phyloP scores from a whole-genome alignment of 2,113 vertebrate species.

The Microcebus ravelobensis region DNA sequence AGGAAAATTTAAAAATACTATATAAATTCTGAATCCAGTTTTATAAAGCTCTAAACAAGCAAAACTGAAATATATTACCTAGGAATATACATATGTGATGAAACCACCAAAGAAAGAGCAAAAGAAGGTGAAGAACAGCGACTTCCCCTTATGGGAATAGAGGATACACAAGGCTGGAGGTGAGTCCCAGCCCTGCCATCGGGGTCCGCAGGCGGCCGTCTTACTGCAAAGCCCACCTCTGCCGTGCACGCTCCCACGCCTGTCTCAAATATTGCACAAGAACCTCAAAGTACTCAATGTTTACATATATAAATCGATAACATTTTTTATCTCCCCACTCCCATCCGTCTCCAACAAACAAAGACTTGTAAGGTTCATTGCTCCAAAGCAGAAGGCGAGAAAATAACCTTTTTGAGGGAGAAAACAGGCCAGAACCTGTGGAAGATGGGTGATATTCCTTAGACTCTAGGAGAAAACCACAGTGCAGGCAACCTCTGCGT shows the following conservation, averaged over 20 bases:
- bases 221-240: not conserved
- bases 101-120: not conserved
- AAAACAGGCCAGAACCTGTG: not conserved
- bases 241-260: not conserved
- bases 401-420: not conserved
- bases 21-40: not conserved
- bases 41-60: not conserved
- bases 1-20: not conserved
- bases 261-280: not conserved
- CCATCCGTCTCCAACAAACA: not conserved
- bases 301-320: not conserved
- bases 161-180: not conserved
- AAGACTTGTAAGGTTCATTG: not conserved
- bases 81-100: not conserved
- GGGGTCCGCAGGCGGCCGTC: not conserved
- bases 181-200: not conserved
- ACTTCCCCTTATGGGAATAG: not conserved
- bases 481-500: no score
- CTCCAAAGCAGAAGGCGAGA: not conserved
- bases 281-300: not conserved
- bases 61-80: not conserved
- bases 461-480: not conserved
- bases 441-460: not conserved
- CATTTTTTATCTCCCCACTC: not conserved
- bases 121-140: not conserved